Conservation (phyloP, 2,797 vertebrate species). For the Mormyrus proboscirostris region DNA sequence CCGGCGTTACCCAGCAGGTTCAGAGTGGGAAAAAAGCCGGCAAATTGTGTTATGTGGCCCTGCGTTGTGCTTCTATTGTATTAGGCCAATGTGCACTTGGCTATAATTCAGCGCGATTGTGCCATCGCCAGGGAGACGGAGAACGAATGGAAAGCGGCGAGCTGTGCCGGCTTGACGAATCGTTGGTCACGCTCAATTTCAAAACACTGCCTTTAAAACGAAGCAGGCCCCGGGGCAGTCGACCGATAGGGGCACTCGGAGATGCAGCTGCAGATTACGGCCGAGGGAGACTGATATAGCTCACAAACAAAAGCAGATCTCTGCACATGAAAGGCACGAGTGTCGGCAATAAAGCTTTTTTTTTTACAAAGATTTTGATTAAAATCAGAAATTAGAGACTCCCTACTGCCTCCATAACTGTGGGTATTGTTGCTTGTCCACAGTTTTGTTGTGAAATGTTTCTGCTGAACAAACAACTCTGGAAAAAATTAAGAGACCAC, state of each 20-base stretch:
- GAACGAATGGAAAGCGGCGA: slow-evolving; percentile 50
- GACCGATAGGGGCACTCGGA: neutral
- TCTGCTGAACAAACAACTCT: neutral
- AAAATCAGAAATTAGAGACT: neutral
- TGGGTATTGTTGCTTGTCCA: neutral
- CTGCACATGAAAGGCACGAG: neutral
- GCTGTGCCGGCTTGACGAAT: slow-evolving; percentile 50
- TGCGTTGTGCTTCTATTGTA: slow-evolving; percentile 26
- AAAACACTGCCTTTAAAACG: slow-evolving; percentile 28
- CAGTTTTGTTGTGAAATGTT: neutral
- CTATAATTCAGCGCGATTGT: slow-evolving; percentile 20
- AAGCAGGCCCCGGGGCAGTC: neutral
- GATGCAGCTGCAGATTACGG: neutral
- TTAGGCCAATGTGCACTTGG: slow-evolving; percentile 10
- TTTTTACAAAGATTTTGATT: neutral
- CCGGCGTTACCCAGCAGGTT: slow-evolving; percentile 13
- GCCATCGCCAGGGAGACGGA: slow-evolving; percentile 32
- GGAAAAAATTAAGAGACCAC: neutral
- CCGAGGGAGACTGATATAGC: neutral
- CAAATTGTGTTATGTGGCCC: slow-evolving; percentile 27
- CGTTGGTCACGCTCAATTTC: slow-evolving; percentile 53
- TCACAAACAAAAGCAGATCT: neutral
- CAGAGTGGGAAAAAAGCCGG: slow-evolving; percentile 1
- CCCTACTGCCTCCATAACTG: neutral
- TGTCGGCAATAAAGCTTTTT: neutral